Evolutionary conservation across 2,888 invertebrate species (phyloP).

Genomic region (Sarcophaga caerulescens): DNA sequence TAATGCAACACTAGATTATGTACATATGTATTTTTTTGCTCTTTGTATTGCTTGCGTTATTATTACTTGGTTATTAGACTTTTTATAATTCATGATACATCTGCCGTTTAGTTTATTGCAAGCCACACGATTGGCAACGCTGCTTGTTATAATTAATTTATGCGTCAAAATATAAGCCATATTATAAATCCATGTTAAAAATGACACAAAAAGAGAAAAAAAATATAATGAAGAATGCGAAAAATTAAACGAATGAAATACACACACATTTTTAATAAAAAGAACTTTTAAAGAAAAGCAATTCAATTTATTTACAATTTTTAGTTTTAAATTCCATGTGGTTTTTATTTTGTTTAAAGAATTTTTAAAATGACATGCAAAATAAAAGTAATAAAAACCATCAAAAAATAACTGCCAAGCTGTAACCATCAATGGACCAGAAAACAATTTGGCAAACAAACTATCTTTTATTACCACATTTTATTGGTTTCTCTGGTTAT

Average conservation of each 20-base stretch:
- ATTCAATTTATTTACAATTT: no score
- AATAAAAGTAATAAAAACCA: background rate
- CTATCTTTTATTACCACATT: conserved; percentile 50
- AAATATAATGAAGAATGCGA: no score
- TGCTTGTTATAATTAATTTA: conserved; percentile 36
- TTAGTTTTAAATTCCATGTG: no score
- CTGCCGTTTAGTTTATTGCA: conserved; percentile 32
- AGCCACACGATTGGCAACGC: conserved; percentile 15
- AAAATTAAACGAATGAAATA: no score
- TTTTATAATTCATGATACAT: conserved; percentile 40
- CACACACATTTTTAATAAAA: no score
- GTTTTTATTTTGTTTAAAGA: no score
- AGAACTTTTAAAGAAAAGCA: no score
- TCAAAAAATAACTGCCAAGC: conserved; percentile 29
- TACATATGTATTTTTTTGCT: background rate
- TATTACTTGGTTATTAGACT: background rate
- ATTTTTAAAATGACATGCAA: background rate
- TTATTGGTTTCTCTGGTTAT: conserved; percentile 44
- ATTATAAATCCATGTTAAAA: background rate
- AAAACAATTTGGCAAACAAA: conserved; percentile 55
- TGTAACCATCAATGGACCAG: conserved; percentile 28
- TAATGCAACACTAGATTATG: background rate
- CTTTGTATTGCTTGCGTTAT: conserved; percentile 5
- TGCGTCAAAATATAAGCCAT: conserved; percentile 16
- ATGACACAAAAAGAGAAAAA: no score